Evolutionary conservation across 1,140 invertebrate species (phyloP), one percentile per base, ranked within the genome.

Genomic region (Drosophila pruinosa): DNA sequence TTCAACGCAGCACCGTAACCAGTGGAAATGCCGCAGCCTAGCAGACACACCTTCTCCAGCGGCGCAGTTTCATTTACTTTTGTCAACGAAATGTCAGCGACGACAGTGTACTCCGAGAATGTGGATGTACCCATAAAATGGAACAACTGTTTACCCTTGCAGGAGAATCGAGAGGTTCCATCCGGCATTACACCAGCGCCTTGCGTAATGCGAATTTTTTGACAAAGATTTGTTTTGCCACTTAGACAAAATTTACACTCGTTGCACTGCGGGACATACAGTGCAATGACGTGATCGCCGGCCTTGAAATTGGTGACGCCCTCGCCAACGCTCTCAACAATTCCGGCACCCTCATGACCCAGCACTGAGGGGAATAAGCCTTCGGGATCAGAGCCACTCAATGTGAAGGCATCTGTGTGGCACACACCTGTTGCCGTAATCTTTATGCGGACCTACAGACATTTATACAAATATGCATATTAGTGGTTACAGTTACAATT

Each of bases 111-210:
- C 92, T 99, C 97, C 75, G 96, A 96, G 90, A 99, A 99, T 1
- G 98, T 98, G 2, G 98, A 99, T 72, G 96, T 98, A 12, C 99
- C 99, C 99, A 99, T 99, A 80, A 99, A 99, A 92, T 99, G 98
- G 89, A 93, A 98, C 0, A 99, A 65, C 22, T 94, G 92, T 92
- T 91, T 93, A 7, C 98, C 98, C 59, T 98, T 98, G 92, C 98
- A 99, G 8, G 94, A 96, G 91, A 99, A 99, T 43, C 97, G 93
- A 4, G 94, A 94, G 2, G 98, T 99, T 12, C 98, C 98, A 94
- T 99, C 97, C 6, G 98, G 99, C 98, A 99, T 98, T 0, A 99
- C 90, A 38, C 97, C 97, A 91, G 95, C 93, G 0, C 97, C 97
- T 92, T 98, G 96, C 39, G 96, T 97, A 2, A 93, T 58, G n/a